phyloP scores from a whole-genome alignment of 53 echinoderm and acorn worm species.

The Actinopyga echinites region DNA sequence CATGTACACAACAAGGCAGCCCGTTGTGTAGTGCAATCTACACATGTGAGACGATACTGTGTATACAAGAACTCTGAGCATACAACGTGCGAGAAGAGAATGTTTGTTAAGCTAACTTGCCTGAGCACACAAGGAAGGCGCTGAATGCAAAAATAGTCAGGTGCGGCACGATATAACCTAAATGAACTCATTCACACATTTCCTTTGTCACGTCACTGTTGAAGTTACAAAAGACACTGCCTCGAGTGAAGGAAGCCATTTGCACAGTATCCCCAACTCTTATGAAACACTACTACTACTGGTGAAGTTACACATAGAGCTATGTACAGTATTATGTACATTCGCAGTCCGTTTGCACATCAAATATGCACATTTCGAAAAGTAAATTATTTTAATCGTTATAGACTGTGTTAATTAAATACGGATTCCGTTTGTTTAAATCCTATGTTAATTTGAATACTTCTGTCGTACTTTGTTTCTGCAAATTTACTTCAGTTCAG shows the following conservation, averaged over 20 bases:
- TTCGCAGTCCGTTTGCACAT: conserved; percentile 3
- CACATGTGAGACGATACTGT: not conserved
- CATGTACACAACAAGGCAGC: conserved; percentile 7
- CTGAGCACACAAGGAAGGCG: conserved; percentile 14
- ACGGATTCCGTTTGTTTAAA: conserved; percentile 25
- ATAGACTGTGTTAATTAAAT: conserved; percentile 23
- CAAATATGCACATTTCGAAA: conserved; percentile 28
- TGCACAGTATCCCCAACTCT: no score
- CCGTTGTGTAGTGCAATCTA: not conserved
- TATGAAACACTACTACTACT: no score
- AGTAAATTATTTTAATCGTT: conserved; percentile 34
- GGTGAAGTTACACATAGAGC: no score
- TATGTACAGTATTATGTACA: not conserved
- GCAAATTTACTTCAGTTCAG: conserved; percentile 3
- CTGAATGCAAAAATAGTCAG: conserved; percentile 9
- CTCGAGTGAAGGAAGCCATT: no score
- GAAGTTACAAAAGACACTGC: no score
- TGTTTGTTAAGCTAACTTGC: conserved; percentile 40
- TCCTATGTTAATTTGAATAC: conserved; percentile 33
- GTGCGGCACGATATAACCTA: conserved; percentile 9
- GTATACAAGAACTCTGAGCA: conserved; percentile 22
- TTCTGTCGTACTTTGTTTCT: conserved; percentile 20
- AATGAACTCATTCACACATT: conserved; percentile 20
- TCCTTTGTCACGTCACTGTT: not conserved
- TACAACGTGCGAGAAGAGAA: conserved; percentile 14